Conservation (phyloP, 2,113 vertebrate genomes). For the Cinclus cinclus region DNA sequence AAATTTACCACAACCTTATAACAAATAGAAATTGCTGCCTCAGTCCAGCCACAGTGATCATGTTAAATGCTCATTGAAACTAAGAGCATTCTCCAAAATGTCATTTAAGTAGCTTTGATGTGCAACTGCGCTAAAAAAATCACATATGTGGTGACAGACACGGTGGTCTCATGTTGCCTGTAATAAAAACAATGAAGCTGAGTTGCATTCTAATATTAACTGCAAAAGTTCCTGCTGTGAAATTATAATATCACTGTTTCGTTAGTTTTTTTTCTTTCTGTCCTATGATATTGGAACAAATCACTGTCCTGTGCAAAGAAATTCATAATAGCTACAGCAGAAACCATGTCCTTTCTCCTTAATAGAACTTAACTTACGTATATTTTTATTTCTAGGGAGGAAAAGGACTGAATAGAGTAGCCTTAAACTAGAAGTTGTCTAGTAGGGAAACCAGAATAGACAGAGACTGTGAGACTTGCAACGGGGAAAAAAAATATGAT, state of each 20-base stretch:
- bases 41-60: not conserved
- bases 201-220: not conserved
- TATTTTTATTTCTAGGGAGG: not conserved
- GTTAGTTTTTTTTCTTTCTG: not conserved
- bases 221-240: not conserved
- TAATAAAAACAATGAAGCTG: not conserved
- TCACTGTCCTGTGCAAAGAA: not conserved
- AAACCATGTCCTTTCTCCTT: not conserved
- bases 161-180: not conserved
- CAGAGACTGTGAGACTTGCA: not conserved
- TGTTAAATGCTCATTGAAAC: not conserved
- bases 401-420: not conserved
- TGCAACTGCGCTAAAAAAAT: not conserved
- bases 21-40: not conserved
- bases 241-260: not conserved
- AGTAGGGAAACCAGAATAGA: not conserved
- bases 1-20: not conserved
- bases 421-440: not conserved
- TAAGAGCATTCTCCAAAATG: not conserved
- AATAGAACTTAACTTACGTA: not conserved
- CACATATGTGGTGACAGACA: not conserved
- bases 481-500: rapidly evolving
- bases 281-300: not conserved
- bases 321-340: not conserved
- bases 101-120: not conserved